A percentile compares a stretch with the other conserved stretches of the same genome.
These are phyloP conservation scores for Hapalemur alaotrensis DNA, from an alignment of 2,797 vertebrate species.

Conservation along the genomic window DNA sequence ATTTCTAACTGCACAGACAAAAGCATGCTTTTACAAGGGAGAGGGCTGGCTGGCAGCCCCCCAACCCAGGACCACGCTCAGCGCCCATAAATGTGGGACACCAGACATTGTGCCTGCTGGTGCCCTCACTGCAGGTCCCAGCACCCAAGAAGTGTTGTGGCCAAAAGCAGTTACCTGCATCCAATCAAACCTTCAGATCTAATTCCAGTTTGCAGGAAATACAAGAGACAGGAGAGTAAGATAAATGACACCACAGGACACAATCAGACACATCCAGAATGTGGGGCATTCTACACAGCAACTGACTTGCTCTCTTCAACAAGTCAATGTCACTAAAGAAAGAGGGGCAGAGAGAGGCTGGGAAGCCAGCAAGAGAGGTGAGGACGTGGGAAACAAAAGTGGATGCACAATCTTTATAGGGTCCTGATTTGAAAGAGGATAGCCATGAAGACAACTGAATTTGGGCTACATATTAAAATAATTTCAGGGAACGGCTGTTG, in stretches of 20 bases:
- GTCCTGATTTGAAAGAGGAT: not conserved
- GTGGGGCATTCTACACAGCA: not conserved
- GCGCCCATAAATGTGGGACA: not conserved
- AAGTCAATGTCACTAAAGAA: not conserved
- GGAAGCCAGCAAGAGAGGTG: not conserved
- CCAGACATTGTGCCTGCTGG: not conserved
- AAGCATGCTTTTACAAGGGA: not conserved
- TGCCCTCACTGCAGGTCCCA: not conserved
- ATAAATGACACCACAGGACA: not conserved
- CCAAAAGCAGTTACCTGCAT: not conserved
- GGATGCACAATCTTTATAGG: not conserved
- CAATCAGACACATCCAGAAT: not conserved
- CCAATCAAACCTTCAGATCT: not conserved
- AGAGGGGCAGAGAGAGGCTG: not conserved
- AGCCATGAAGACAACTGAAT: not conserved
- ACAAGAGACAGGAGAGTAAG: not conserved
- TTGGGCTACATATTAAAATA: not conserved
- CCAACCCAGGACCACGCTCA: not conserved
- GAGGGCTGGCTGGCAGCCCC: not conserved
- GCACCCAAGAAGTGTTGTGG: not conserved
- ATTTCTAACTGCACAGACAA: not conserved
- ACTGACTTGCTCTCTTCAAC: not conserved
- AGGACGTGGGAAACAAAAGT: not conserved
- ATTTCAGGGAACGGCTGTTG: not conserved
- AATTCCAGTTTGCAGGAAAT: not conserved